Conservation (phyloP, 2,888 invertebrate genomes). For the Nephrotoma flavescens region DNA sequence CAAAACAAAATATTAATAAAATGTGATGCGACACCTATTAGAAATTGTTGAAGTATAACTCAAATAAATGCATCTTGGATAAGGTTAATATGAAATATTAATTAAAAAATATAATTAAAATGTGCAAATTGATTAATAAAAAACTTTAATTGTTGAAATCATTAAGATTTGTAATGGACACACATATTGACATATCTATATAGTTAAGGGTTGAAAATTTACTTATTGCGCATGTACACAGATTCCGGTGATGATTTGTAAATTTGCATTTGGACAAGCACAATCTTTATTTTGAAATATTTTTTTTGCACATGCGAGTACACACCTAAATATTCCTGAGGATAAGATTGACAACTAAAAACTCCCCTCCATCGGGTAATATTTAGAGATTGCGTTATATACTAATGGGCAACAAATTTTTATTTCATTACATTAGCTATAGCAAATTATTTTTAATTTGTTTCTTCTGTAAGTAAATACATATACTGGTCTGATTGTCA, state of each 20-base stretch:
- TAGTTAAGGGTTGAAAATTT: not conserved
- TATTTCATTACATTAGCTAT: too few species aligned
- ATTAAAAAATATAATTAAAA: not conserved
- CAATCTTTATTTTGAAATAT: not conserved
- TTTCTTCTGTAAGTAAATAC: too few species aligned
- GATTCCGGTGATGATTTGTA: not conserved
- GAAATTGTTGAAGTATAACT: not conserved
- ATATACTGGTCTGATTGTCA: too few species aligned
- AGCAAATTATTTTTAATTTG: too few species aligned
- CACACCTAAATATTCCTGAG: too few species aligned
- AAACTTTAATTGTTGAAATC: not conserved
- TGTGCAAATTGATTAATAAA: not conserved
- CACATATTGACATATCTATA: not conserved
- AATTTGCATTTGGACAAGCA: not conserved
- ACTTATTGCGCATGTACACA: not conserved
- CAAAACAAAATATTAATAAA: not conserved
- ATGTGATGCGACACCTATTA: not conserved
- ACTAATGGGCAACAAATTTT: too few species aligned
- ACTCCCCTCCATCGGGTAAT: too few species aligned
- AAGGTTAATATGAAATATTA: not conserved
- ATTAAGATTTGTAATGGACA: too few species aligned
- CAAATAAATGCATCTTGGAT: not conserved
- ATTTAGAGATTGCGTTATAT: too few species aligned
- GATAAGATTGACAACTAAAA: too few species aligned
- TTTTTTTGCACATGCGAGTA: too few species aligned